phyloP scores from a whole-genome alignment of 2,888 invertebrate genomes.

The Embidobia sp. region DNA sequence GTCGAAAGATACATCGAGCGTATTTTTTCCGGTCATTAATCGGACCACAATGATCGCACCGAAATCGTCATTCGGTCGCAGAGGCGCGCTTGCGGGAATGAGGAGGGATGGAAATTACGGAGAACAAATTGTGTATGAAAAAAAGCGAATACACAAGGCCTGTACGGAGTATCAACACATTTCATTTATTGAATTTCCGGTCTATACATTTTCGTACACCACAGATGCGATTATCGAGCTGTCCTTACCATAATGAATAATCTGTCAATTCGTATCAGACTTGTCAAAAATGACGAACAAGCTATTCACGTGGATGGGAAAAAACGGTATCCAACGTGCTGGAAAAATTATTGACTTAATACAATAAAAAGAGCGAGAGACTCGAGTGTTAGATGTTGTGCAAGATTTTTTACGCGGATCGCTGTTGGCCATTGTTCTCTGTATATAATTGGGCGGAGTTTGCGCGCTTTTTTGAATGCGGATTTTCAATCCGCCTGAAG shows the following conservation, averaged over 20 bases:
- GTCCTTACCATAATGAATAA: constrained; percentile 66
- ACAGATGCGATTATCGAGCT: constrained; percentile 66
- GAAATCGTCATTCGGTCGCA: constrained; percentile 33
- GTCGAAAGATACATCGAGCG: constrained; percentile 63
- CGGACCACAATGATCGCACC: constrained; percentile 37
- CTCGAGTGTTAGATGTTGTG: constrained; percentile 50
- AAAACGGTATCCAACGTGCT: constrained; percentile 35
- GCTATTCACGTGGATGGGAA: constrained; percentile 51
- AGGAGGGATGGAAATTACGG: constrained; percentile 22
- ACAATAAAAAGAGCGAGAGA: constrained; percentile 50
- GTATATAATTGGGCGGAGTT: constrained; percentile 35
- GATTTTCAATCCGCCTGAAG: too few species aligned
- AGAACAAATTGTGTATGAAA: constrained; percentile 37
- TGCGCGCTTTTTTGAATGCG: too few species aligned
- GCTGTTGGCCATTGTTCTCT: constrained; percentile 38
- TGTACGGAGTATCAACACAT: constrained; percentile 65
- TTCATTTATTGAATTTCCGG: constrained; percentile 68
- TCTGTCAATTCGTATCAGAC: constrained; percentile 64
- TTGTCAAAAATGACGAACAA: constrained; percentile 64
- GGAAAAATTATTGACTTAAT: constrained; percentile 56
- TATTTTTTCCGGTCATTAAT: constrained; percentile 65
- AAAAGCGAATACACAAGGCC: constrained; percentile 28
- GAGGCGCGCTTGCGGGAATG: neutral
- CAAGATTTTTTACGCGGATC: constrained; percentile 55
- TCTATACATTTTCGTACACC: constrained; percentile 68